Base-by-base conservation (phyloP, 2,888 invertebrate species). In the Blera fallax region DNA sequence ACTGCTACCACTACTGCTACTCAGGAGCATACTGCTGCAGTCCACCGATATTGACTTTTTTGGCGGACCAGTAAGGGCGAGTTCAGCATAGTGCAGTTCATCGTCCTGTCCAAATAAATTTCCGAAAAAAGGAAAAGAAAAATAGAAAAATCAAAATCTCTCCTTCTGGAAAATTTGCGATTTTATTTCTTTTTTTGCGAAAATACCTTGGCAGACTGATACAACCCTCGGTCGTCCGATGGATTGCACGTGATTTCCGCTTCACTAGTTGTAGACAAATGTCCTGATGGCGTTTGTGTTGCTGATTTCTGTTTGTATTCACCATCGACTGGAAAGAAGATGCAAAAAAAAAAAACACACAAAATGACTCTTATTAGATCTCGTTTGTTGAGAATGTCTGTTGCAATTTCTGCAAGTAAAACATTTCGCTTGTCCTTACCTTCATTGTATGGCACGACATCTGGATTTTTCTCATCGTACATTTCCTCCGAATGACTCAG, bases 391-490 rank as follows among this genome's bases (percentile, higher is more conserved):
- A 4, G 24, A 24, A 45, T 72, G 40, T 62, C 52, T 10, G 16
- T 14, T 64, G n/a, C 29, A 72, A 48, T 45, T 54, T 45, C 24
- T 21, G 2, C n/a, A 1, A 40, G 48, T 10, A 45, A 16, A 45
- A 18, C 18, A 21, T 5, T 11, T 14, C 18, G 8, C 14, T 14
- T 45, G 8, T 50, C 84, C 90, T 93, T 93, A 97, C 97, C 96
- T 95, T 97, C 97, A 91, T 96, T 97, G 88, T 96, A 95, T 29
- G 97, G 97, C 81, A 97, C 96, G 87, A 97, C 96, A 91, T 97
- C 97, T 29, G 97, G 97, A 93, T 97, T 97, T 91, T 95, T 96
- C 92, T 98, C 97, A 90, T 97, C 97, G 89, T 96, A 95, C 90
- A 96, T 94, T 90, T 95, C 95, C 88, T 96, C 95, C 18, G 95